Base-by-base conservation (phyloP, 2,888 invertebrate species). In the Belgica antarctica region DNA sequence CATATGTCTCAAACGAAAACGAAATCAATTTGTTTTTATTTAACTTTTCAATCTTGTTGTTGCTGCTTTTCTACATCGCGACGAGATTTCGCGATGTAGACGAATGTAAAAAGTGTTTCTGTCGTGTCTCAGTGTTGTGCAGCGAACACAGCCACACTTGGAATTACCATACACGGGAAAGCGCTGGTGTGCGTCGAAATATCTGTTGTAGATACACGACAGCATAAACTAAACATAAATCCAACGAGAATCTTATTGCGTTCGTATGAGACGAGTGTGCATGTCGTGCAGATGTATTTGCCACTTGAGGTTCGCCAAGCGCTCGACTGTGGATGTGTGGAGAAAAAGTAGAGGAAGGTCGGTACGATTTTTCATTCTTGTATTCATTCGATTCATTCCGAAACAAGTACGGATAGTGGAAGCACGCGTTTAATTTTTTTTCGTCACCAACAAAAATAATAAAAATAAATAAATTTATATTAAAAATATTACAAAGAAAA, bases 391-490 rank as follows among this genome's bases (percentile, higher is more conserved):
- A 68, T 68, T 68, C 73, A 76, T 76, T 76, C 75, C 75, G 74
- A 75, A 75, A 75, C 73, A 73, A 75, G 74, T 74, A 73, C 74
- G 74, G 74, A 74, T 74, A 75, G 75, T 74, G 74, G 74, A 73
- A 75, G 72, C 73, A 75, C 74, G 70, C 59, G 61, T 70, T 62
- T 70, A 22, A 52, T 27, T 70, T 70, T 70, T 46, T 62, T 46
- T 34, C 47, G 61, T 62, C 52, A 70, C 62, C 62, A 62, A 70
- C 36, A 70, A 69, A 57, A 68, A 62, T 27, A 59, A 12, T 36
- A 47, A 57, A 62, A 36, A 41, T 28, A 15, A 69, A 69, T 24
- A n/a, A 70, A 15, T n/a, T 34, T 63, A 63, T n/a, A 65, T 25
- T 34, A 65, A 2, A 47, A 31, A 47, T 28, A 61, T 52, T 15